Conservation (phyloP, 2,888 invertebrate species). For the Drosophila nr. medialis region DNA sequence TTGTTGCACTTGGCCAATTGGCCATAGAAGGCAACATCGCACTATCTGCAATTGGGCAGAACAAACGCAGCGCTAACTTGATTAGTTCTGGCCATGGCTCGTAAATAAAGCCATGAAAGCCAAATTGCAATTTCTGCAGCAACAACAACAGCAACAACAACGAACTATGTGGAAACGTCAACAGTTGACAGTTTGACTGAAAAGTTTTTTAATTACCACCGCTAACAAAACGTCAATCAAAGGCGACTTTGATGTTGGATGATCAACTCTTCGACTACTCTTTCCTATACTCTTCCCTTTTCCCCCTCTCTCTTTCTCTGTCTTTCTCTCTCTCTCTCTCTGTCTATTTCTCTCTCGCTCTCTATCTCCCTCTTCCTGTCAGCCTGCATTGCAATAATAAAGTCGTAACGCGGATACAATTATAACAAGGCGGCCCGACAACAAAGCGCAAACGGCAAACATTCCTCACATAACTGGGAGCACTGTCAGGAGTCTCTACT, state of each 20-base stretch:
- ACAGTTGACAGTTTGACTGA: conserved; percentile 73
- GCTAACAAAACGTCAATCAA: conserved; percentile 39
- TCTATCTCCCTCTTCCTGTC: not conserved
- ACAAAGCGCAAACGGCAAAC: conserved; percentile 71
- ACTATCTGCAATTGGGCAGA: conserved; percentile 64
- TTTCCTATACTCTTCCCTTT: not conserved
- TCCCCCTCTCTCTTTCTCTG: not conserved
- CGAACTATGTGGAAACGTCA: conserved; percentile 57
- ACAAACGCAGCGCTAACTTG: conserved; percentile 73
- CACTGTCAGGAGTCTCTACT: conserved; percentile 42
- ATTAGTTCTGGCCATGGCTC: conserved; percentile 58
- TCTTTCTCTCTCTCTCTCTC: not conserved
- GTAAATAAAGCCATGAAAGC: conserved; percentile 72
- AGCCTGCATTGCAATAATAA: conserved; percentile 56
- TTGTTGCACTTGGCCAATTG: conserved; percentile 27
- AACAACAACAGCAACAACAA: conserved; percentile 4
- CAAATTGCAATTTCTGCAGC: conserved; percentile 40
- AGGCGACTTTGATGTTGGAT: conserved; percentile 39
- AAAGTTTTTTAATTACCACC: conserved; percentile 62
- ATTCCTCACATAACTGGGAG: conserved; percentile 60
- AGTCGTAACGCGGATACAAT: conserved; percentile 77
- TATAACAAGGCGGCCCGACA: conserved; percentile 72
- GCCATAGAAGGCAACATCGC: conserved; percentile 57
- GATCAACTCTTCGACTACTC: conserved; percentile 31
- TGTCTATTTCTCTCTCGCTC: not conserved